Evolutionary conservation across 1,140 invertebrate species (phyloP).

Genomic region (Marisa cornuarietis): DNA sequence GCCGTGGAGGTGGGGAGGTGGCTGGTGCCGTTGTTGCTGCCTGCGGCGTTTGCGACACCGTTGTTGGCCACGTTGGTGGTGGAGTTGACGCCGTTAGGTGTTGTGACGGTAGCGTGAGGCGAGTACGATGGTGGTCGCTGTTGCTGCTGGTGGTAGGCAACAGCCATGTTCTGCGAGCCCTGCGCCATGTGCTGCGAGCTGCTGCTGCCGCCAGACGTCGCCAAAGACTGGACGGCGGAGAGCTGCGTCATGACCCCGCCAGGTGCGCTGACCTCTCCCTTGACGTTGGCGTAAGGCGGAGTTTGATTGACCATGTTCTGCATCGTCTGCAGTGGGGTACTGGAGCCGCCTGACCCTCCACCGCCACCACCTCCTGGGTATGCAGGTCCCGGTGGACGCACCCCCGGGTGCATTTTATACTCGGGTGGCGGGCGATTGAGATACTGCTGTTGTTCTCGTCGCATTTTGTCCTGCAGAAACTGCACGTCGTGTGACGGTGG

Average conservation of each 20-base stretch:
- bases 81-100: constrained; percentile 6
- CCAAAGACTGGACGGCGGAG: constrained; percentile 43
- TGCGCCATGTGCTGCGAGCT: constrained; percentile 12
- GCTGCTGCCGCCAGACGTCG: constrained; percentile 8
- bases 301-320: constrained; percentile 66
- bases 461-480: constrained; percentile 46
- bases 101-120: constrained; percentile 7
- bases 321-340: constrained; percentile 62
- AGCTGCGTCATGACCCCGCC: constrained; percentile 45
- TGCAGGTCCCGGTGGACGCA: constrained; percentile 30
- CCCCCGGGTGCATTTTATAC: constrained; percentile 54
- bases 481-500: constrained; percentile 47
- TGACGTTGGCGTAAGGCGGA: constrained; percentile 48
- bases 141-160: constrained; percentile 23
- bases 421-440: constrained; percentile 59
- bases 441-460: constrained; percentile 44
- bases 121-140: constrained; percentile 24
- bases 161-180: constrained; percentile 16
- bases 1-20: constrained; percentile 32
- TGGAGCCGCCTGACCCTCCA: constrained; percentile 26
- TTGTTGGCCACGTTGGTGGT: constrained; percentile 3
- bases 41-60: background rate
- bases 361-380: constrained; percentile 29
- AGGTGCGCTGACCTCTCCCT: constrained; percentile 34
- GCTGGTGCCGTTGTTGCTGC: constrained; percentile 27